Base-by-base conservation (phyloP, 2,113 vertebrate species). In the Cricetomys ansorgei region DNA sequence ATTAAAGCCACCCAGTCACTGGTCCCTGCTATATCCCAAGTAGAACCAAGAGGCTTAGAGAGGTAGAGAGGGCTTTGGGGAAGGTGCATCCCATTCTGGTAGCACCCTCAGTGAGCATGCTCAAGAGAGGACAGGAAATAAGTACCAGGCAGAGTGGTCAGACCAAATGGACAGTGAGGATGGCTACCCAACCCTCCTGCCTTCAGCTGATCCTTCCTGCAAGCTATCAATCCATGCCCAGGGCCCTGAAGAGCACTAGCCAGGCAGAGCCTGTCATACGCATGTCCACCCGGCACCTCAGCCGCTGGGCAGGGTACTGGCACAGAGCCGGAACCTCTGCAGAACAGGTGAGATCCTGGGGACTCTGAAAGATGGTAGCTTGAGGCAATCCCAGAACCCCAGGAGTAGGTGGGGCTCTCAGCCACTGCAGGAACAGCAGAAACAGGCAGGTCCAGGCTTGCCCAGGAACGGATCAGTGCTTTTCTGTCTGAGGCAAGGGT, bases 51-150 rank as follows among this genome's bases (percentile, higher is more conserved):
- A 5, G 53, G 23, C 50, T 21, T 7, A 7, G 43, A 65, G 55
- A 55, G 27, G 88, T 7, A 7, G 43, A 65, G 55, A 55, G 27
- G 88, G 57, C 34, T 48, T 40, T 10, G 25, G 7, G 83, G 21
- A 13, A 0, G 3, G 45, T 79, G 88, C 2, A 0, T 23, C 19
- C n/a, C 5, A 13, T 43, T 13, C 23, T 45, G 9, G 23, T 21
- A 29, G 19, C 31, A 1, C 31, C 62, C 43, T 67, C 4, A 1
- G 55, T 45, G 53, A 16, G 64, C 0, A 4, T 40, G 62, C 77
- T 89, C 13, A 16, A 69, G 37, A 72, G n/a, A 85, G 3, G 37
- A 43, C 43, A 13, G 27, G 45, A 17, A 10, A 16, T 11, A 43
- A 40, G n/a, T 2, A 29, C 40, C n/a, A 3, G 4, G 81, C 27